phyloP scores from a whole-genome alignment of 2,797 vertebrate species.

The Hipposideros larvatus region DNA sequence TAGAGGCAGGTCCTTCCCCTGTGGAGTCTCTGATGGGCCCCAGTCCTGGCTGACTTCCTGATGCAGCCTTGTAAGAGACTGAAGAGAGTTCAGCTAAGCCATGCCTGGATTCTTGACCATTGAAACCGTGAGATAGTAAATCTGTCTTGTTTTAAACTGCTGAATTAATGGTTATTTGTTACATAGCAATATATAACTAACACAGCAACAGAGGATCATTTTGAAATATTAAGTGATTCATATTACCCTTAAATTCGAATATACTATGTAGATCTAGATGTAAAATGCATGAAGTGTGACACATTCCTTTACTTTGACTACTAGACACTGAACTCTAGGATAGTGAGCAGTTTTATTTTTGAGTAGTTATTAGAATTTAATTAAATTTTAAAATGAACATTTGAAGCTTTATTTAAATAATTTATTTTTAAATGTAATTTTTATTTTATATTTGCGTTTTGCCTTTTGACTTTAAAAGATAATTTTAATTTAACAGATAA shows the following conservation, averaged over 20 bases:
- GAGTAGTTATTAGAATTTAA: not conserved
- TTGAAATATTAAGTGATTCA: constrained; percentile 15
- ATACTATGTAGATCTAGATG: not conserved
- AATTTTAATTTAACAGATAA: not conserved
- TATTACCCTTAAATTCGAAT: not conserved
- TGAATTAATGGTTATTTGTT: not conserved
- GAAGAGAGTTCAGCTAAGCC: not conserved
- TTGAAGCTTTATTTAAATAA: not conserved
- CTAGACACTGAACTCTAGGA: not conserved
- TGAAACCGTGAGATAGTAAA: not conserved
- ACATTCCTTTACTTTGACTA: not conserved
- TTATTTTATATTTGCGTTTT: constrained; percentile 6
- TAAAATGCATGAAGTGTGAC: not conserved
- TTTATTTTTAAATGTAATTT: not conserved
- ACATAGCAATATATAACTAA: not conserved
- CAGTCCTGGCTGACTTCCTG: too few species aligned
- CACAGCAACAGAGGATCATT: not conserved
- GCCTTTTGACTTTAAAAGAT: not conserved
- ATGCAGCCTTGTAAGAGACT: not conserved
- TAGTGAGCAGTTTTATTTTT: not conserved
- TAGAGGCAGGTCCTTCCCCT: not conserved
- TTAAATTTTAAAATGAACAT: not conserved
- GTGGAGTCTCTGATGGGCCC: not conserved
- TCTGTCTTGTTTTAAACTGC: not conserved
- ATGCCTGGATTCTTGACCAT: not conserved